Evolutionary conservation across 2,113 vertebrate species (phyloP).

Genomic region (Epinephelus cyanopodus): DNA sequence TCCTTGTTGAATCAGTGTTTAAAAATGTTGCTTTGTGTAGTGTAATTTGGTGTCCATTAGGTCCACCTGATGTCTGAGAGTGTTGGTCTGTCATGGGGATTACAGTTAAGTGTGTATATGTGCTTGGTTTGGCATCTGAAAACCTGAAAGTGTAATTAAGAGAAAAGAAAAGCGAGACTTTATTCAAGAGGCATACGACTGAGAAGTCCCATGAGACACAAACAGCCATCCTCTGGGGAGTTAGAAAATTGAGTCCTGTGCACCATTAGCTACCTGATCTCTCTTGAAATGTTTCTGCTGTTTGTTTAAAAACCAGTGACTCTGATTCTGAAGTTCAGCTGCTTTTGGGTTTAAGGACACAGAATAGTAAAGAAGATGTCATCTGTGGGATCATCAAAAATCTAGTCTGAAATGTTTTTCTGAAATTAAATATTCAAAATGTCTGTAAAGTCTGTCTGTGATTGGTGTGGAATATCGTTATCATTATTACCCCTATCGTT

Average conservation of each 20-base stretch:
- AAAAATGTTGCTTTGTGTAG: neutral
- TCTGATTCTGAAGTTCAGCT: neutral
- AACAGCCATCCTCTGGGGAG: neutral
- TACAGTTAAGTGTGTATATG: neutral
- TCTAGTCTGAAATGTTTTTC: neutral
- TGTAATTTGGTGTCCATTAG: neutral
- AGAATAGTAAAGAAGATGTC: neutral
- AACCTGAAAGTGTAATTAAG: conserved; percentile 14
- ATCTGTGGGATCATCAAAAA: neutral
- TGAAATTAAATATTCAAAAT: neutral
- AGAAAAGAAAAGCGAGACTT: conserved; percentile 10
- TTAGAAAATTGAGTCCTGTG: neutral
- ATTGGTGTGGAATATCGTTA: neutral
- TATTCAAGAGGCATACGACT: neutral
- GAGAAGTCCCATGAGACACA: neutral
- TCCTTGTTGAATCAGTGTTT: neutral
- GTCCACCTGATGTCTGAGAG: neutral
- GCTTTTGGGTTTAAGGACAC: neutral
- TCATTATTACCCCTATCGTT: neutral
- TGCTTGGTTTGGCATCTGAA: neutral
- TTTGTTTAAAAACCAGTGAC: neutral
- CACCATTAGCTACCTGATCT: neutral
- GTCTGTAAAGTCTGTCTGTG: neutral
- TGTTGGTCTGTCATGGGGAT: neutral
- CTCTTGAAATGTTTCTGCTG: neutral